Base-by-base conservation (phyloP, 2,888 invertebrate species). In the Drymonia ruficornis region DNA sequence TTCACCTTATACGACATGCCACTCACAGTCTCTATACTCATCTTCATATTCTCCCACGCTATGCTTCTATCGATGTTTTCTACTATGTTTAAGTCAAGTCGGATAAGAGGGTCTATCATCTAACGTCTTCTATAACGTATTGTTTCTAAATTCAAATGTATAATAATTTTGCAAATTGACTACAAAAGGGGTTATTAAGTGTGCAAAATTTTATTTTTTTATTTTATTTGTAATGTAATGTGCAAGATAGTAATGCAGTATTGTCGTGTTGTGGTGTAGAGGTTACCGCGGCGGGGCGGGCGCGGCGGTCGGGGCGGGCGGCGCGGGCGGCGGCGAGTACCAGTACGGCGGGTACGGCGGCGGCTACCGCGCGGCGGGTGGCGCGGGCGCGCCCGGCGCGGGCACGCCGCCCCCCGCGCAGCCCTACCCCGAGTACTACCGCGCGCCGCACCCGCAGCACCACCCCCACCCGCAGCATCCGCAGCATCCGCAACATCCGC, bases 261-360 rank as follows among this genome's bases (percentile, higher is more conserved):
- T 5, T n/a, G 36, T 36, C 4, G 9, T 13, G 13, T 13, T n/a
- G 36, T n/a, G 4, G 29, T 49, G 42, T 80, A 87, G 88, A 73
- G 86, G 86, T 54, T 87, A 87, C 78, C 82, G 84, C 49, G 76
- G 73, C 49, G 76, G 65, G 51, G 51, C 40, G 23, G 52, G 38
- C 52, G 61, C 49, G n/a, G 84, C 49, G 76, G 73, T n/a, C 49
- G 76, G 65, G 51, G 51, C 40, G 23, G 52, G 38, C 40, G 61
- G 28, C 56, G 55, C 54, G 23, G 66, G 69, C 66, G 76, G 77
- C 70, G 81, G 81, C 61, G 85, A 86, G 62, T 81, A 83, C 76
- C 83, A 85, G 75, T 89, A 89, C 85, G 86, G 85, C 67, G 84
- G 94, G 84, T 87, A 93, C 93, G 81, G 89, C 67, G 83, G 81